Evolutionary conservation across 2,888 invertebrate species (phyloP).

Genomic region (Scaptomyza parva): DNA sequence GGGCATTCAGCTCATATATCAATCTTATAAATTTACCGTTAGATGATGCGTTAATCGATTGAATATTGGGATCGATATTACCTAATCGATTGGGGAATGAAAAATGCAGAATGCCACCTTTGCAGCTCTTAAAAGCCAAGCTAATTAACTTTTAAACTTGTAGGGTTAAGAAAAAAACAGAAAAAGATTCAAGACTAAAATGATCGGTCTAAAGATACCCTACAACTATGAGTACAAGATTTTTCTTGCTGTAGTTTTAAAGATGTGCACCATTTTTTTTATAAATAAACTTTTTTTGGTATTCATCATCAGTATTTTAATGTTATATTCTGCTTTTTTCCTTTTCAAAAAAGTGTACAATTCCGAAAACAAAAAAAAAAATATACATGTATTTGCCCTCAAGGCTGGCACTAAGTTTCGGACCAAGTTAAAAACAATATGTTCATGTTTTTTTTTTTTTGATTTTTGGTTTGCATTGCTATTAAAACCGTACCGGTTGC

Average conservation of each 20-base stretch:
- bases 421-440: conserved; percentile 30
- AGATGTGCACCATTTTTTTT: too few relatives aligned
- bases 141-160: conserved; percentile 59
- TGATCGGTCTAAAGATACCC: not conserved
- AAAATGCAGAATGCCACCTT: conserved; percentile 9
- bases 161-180: not conserved
- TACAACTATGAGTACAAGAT: too few relatives aligned
- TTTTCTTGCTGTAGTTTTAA: too few relatives aligned
- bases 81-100: conserved; percentile 43
- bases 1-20: conserved; percentile 59
- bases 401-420: conserved; percentile 66
- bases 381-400: conserved; percentile 29
- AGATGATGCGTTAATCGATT: conserved; percentile 65
- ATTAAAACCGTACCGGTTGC: conserved; percentile 38
- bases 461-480: conserved; percentile 14
- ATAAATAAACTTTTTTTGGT: too few relatives aligned
- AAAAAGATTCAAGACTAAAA: not conserved
- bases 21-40: conserved; percentile 70
- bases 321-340: not conserved
- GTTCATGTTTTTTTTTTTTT: conserved; percentile 8
- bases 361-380: not conserved
- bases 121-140: conserved; percentile 39
- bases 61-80: conserved; percentile 47
- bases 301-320: too few relatives aligned
- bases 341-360: too few relatives aligned